Percentiles rank a stretch among this genome's conserved stretches.
These are phyloP conservation scores for Chloroceryle amazona DNA, from an alignment of 2,797 vertebrate species.

Conservation along the genomic window DNA sequence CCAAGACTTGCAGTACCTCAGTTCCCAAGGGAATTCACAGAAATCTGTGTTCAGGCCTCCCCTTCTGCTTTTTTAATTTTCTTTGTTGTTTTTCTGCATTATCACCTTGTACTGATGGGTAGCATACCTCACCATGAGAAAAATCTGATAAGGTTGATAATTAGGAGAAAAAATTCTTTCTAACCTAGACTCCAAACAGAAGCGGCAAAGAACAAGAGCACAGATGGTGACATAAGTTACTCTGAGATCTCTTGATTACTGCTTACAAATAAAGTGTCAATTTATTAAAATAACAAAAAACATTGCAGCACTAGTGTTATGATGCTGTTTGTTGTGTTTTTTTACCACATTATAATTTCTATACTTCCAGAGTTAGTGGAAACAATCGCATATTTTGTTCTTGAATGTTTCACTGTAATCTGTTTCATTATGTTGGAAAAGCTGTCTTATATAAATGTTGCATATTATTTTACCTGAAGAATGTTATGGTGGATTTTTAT, in stretches of 20 bases:
- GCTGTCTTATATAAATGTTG: constrained; percentile 18
- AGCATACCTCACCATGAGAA: constrained; percentile 68
- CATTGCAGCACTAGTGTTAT: not conserved
- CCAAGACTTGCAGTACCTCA: constrained; percentile 81
- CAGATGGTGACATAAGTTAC: constrained; percentile 84
- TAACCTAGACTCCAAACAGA: constrained; percentile 83
- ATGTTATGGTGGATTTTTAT: constrained; percentile 19
- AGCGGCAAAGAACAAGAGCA: constrained; percentile 82
- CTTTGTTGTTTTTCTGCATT: constrained; percentile 78
- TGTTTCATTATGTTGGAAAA: constrained; percentile 43
- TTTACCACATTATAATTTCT: not conserved
- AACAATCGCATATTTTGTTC: not conserved
- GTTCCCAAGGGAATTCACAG: constrained; percentile 88
- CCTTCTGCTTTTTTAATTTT: constrained; percentile 81
- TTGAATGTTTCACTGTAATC: not conserved
- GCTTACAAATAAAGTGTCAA: constrained; percentile 82
- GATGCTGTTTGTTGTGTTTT: not conserved
- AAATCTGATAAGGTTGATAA: constrained; percentile 78
- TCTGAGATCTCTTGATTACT: constrained; percentile 90
- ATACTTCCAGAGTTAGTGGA: not conserved
- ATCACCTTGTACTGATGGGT: constrained; percentile 79
- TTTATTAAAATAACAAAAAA: constrained; percentile 73
- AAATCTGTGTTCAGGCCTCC: constrained; percentile 79
- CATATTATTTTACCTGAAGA: constrained; percentile 41
- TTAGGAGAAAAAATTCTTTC: constrained; percentile 82